A percentile compares a stretch with the other conserved stretches of the same genome.
These are phyloP conservation scores for Penaeus japonicus DNA, from an alignment of 1,140 invertebrate genomes.

Conservation along the genomic window DNA sequence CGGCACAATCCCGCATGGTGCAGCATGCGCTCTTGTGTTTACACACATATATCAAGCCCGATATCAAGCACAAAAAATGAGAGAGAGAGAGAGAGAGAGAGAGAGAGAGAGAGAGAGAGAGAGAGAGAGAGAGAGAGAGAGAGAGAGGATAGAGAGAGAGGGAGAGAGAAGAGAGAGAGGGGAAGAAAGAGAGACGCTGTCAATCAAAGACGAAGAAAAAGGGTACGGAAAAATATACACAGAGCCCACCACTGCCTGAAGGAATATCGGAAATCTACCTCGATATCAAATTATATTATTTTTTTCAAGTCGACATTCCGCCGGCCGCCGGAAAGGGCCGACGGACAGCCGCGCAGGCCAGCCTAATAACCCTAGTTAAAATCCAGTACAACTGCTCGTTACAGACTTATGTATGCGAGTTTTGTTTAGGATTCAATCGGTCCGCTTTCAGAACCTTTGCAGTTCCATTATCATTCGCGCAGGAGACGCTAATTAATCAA, in stretches of 20 bases:
- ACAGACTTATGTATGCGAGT: slow-evolving; percentile 31
- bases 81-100: neutral
- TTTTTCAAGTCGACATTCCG: neutral
- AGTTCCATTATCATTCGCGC: slow-evolving; percentile 49
- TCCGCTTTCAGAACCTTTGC: slow-evolving; percentile 40
- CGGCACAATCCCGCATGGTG: neutral
- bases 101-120: neutral
- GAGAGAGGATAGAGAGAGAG: neutral
- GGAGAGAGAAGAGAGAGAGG: neutral
- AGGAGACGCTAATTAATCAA: slow-evolving; percentile 49
- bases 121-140: no score
- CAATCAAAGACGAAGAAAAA: no score
- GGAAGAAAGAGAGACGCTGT: no score
- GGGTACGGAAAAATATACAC: no score
- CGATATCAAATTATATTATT: neutral
- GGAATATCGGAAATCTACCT: no score
- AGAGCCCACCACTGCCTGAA: no score
- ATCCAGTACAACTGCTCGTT: neutral
- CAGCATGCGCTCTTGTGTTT: neutral
- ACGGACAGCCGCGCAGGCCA: neutral
- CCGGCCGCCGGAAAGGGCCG: neutral
- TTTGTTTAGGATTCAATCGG: slow-evolving; percentile 52
- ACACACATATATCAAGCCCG: neutral
- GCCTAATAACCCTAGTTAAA: neutral
- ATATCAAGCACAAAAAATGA: neutral